Conservation (phyloP, 2,888 invertebrate genomes). For the Machimus rusticus region DNA sequence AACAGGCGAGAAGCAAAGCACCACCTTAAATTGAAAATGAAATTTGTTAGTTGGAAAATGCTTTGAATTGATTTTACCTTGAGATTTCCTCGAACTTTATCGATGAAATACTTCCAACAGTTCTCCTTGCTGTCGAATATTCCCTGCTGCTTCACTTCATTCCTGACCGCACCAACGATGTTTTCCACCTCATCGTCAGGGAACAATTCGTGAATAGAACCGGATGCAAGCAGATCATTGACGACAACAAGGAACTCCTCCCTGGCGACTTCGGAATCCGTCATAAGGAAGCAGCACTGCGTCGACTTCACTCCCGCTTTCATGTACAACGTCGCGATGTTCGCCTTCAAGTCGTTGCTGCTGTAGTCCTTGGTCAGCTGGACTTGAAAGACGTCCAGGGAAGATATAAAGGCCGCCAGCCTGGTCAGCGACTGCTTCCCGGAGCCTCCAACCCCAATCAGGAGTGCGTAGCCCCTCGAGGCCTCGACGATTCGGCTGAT, state of each 20-base stretch:
- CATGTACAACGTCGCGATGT: slow-evolving; percentile 77
- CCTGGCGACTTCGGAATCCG: slow-evolving; percentile 90
- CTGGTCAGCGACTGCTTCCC: slow-evolving; percentile 93
- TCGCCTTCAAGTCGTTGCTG: slow-evolving; percentile 79
- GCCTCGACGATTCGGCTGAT: slow-evolving; percentile 93
- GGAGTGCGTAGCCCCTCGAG: slow-evolving; percentile 88
- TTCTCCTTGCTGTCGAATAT: slow-evolving; percentile 87
- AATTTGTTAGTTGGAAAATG: not conserved
- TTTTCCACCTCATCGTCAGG: slow-evolving; percentile 91
- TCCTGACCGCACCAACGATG: slow-evolving; percentile 77
- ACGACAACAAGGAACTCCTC: slow-evolving; percentile 91
- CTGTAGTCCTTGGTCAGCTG: slow-evolving; percentile 90
- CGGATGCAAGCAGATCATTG: slow-evolving; percentile 92
- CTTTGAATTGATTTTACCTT: slow-evolving; percentile 60
- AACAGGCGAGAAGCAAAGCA: slow-evolving; percentile 94
- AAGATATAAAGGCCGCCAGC: slow-evolving; percentile 87
- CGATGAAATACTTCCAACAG: slow-evolving; percentile 95
- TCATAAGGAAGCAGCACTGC: slow-evolving; percentile 88
- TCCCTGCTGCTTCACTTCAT: slow-evolving; percentile 83
- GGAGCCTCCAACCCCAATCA: slow-evolving; percentile 94
- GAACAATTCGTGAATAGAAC: slow-evolving; percentile 90
- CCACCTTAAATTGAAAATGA: slow-evolving; percentile 63
- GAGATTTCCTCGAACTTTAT: slow-evolving; percentile 81
- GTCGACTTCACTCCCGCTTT: slow-evolving; percentile 88
- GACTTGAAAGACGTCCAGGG: slow-evolving; percentile 91